phyloP scores from a whole-genome alignment of 2,888 invertebrate species.

The Trichogramma evanescens region DNA sequence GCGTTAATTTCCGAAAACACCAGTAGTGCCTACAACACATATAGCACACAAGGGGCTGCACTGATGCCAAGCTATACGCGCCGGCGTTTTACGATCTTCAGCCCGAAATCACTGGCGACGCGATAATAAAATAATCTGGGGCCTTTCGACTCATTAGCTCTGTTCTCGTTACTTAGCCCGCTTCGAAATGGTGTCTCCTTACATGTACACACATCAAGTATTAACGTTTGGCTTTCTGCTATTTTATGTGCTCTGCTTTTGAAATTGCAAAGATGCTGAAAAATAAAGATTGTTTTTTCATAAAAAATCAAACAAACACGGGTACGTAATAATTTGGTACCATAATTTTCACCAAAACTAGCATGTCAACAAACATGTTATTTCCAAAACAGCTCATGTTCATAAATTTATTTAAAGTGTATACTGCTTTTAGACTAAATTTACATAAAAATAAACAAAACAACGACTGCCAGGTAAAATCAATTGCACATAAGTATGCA shows the following conservation, averaged over 20 bases:
- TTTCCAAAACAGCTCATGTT: no score
- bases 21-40: background rate
- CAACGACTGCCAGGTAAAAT: no score
- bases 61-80: slow-evolving; percentile 13
- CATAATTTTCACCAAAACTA: no score
- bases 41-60: background rate
- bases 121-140: slow-evolving; percentile 47
- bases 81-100: slow-evolving; percentile 34
- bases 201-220: no score
- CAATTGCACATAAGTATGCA: no score
- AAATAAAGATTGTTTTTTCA: background rate
- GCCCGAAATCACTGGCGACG: slow-evolving; percentile 43
- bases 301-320: background rate
- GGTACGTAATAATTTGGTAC: no score
- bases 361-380: no score
- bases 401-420: no score
- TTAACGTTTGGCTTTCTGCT: no score
- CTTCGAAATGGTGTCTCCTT: slow-evolving; percentile 21
- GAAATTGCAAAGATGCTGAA: background rate
- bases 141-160: slow-evolving; percentile 47
- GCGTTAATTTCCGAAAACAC: slow-evolving; percentile 16
- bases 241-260: background rate
- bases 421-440: no score
- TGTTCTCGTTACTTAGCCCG: slow-evolving; percentile 43
- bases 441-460: no score